A percentile compares a stretch with the other conserved stretches of the same genome.
phyloP scores from a whole-genome alignment of 2,113 vertebrate species.

The Stegastes partitus region DNA sequence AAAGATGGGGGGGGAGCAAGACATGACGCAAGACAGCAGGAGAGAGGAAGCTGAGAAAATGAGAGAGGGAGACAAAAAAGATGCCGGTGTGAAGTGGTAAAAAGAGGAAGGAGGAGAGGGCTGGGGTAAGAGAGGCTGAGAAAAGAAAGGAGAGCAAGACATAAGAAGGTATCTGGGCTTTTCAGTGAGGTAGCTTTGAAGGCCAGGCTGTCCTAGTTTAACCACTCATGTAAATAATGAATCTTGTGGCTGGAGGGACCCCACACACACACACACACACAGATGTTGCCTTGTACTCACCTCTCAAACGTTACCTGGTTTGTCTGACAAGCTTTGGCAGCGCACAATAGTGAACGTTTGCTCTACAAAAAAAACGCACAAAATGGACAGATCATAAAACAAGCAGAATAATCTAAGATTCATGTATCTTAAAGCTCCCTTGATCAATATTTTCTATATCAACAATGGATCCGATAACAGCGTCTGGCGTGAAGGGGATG shows the following conservation, averaged over 20 bases:
- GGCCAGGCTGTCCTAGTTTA: conserved; percentile 76
- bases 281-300: not conserved
- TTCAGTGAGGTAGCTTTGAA: conserved; percentile 62
- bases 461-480: no score
- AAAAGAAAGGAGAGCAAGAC: conserved; percentile 23
- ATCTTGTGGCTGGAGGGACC: conserved; percentile 45
- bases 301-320: not conserved
- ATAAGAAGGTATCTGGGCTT: conserved; percentile 33
- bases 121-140: conserved; percentile 11
- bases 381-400: not conserved
- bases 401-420: not conserved
- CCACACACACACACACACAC: conserved; percentile 10
- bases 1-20: conserved; percentile 27
- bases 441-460: not conserved
- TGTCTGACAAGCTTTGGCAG: not conserved
- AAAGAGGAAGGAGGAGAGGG: conserved; percentile 6
- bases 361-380: not conserved
- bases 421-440: not conserved
- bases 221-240: conserved; percentile 78
- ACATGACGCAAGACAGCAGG: conserved; percentile 57
- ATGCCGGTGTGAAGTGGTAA: conserved; percentile 34
- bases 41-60: conserved; percentile 45
- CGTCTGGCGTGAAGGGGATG: no score
- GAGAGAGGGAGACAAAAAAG: conserved; percentile 27
- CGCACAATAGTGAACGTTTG: not conserved